Percentiles rank a stretch among this genome's conserved stretches.
phyloP scores from a whole-genome alignment of 2,888 invertebrate genomes.

The Crematogaster levior region DNA sequence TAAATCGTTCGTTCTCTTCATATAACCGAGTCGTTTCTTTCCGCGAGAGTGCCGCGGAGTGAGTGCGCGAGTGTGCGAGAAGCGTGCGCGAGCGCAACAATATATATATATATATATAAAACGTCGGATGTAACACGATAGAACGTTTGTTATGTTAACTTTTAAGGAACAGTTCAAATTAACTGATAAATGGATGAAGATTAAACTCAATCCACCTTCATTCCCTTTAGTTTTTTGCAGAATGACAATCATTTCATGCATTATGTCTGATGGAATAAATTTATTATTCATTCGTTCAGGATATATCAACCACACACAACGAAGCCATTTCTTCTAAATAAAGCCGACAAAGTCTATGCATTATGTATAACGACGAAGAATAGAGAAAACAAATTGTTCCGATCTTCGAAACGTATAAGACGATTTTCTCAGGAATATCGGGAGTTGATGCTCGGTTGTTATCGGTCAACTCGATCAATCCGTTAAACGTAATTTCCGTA shows the following conservation, averaged over 20 bases:
- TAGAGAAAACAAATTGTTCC: background rate
- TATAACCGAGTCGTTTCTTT: too few relatives aligned
- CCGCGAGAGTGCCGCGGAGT: too few relatives aligned
- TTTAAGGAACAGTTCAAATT: background rate
- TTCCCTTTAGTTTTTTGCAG: background rate
- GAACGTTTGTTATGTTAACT: background rate
- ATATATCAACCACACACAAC: background rate
- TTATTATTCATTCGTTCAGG: background rate
- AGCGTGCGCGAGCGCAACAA: too few relatives aligned
- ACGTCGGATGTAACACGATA: too few relatives aligned
- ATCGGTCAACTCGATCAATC: slow-evolving; percentile 4
- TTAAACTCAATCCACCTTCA: background rate
- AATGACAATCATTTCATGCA: background rate
- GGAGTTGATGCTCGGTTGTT: slow-evolving; percentile 8
- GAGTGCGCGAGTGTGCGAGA: too few relatives aligned
- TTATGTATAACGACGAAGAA: background rate
- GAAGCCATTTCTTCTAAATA: slow-evolving; percentile 24
- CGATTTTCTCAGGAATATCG: background rate
- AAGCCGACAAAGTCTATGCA: slow-evolving; percentile 3
- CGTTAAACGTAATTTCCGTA: slow-evolving; percentile 2
- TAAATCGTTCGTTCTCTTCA: too few relatives aligned
- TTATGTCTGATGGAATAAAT: background rate
- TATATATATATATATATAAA: too few relatives aligned
- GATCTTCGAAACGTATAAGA: slow-evolving; percentile 13
- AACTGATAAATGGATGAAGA: background rate